These are phyloP conservation scores for Muricea muricata DNA, from an alignment of 92 coral and sea anemone species.

Conservation along the genomic window DNA sequence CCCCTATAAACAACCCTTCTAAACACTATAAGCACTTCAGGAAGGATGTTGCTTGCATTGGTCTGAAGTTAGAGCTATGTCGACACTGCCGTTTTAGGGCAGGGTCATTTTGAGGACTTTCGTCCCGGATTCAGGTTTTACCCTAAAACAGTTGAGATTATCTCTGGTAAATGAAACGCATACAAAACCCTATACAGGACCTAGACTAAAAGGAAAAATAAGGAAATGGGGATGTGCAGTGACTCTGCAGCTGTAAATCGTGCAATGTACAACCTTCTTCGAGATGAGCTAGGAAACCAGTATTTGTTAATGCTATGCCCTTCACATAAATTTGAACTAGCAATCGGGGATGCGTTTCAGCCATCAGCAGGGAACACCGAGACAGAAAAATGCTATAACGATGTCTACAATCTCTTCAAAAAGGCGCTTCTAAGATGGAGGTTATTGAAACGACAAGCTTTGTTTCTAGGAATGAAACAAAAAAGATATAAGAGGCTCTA, in stretches of 20 bases:
- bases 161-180: no score
- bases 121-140: no score
- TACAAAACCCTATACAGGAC: no score
- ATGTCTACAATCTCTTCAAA: slow-evolving; percentile 21
- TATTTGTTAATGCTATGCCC: slow-evolving; percentile 18
- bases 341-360: slow-evolving; percentile 32
- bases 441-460: slow-evolving; percentile 23
- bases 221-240: slow-evolving; percentile 39
- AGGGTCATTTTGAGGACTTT: no score
- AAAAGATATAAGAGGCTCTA: slow-evolving; percentile 39
- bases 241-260: slow-evolving; percentile 32
- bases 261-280: slow-evolving; percentile 27
- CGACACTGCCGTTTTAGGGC: no score
- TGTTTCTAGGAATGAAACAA: slow-evolving; percentile 20
- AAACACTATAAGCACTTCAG: no score
- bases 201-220: slow-evolving; percentile 7
- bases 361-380: slow-evolving; percentile 16
- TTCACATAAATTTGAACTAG: slow-evolving; percentile 35
- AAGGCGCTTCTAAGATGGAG: slow-evolving; percentile 36
- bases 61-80: no score
- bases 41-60: no score
- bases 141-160: no score
- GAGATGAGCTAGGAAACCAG: slow-evolving; percentile 32
- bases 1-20: no score
- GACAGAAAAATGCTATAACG: slow-evolving; percentile 36